Percentiles rank a stretch among this genome's conserved stretches.
phyloP scores from a whole-genome alignment of 2,113 vertebrate species.

The Rhinolophus sinicus region DNA sequence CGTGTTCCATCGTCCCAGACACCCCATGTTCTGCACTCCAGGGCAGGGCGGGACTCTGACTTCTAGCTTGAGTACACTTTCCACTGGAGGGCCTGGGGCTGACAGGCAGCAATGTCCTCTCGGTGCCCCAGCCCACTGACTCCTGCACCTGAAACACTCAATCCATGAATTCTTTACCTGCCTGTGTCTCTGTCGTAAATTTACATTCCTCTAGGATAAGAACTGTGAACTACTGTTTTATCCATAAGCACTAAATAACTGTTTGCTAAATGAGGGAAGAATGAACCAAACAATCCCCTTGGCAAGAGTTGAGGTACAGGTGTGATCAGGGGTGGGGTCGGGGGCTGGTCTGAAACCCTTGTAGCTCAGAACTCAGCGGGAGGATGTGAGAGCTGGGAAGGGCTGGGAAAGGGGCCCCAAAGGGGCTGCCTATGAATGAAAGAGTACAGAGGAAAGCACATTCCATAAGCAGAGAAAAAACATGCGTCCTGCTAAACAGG shows the following conservation, averaged over 20 bases:
- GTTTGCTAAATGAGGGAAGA: background rate
- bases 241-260: background rate
- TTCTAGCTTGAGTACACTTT: background rate
- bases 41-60: background rate
- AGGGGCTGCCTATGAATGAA: background rate
- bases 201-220: background rate
- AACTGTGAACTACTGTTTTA: background rate
- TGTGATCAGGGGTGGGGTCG: background rate
- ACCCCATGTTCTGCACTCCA: no score
- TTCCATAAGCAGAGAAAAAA: background rate
- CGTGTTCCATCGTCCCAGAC: no score
- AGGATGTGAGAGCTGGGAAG: background rate
- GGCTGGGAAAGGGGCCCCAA: background rate
- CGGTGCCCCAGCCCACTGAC: background rate
- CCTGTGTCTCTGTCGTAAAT: background rate
- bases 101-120: background rate
- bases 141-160: background rate
- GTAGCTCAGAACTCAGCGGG: background rate
- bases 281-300: background rate
- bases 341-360: background rate
- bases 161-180: background rate
- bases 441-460: background rate
- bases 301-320: background rate
- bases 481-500: slow-evolving; percentile 60
- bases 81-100: background rate